These are phyloP conservation scores for Siniperca scherzeri DNA, from an alignment of 2,797 vertebrate genomes.

Conservation along the genomic window DNA sequence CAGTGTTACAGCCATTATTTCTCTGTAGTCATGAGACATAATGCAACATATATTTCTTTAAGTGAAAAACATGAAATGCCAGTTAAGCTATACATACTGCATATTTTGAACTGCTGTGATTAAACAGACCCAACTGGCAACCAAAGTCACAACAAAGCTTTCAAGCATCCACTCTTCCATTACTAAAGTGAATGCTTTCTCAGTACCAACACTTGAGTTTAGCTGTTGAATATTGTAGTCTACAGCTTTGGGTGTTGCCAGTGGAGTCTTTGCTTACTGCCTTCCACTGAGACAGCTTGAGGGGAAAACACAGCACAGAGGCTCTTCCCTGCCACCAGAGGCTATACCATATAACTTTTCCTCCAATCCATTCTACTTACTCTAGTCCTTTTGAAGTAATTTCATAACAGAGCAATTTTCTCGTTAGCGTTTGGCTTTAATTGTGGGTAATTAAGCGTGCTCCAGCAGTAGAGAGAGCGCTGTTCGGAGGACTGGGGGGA, in stretches of 20 bases:
- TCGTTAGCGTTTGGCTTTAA: slow-evolving; percentile 87
- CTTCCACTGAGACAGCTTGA: slow-evolving; percentile 68
- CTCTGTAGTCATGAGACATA: slow-evolving; percentile 23
- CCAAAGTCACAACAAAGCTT: slow-evolving; percentile 44
- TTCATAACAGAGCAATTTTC: slow-evolving; percentile 89
- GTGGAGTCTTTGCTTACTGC: slow-evolving; percentile 74
- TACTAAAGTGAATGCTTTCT: slow-evolving; percentile 58
- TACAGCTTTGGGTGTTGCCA: slow-evolving; percentile 72
- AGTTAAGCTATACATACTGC: not conserved
- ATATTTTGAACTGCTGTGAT: slow-evolving; percentile 21
- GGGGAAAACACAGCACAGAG: slow-evolving; percentile 59
- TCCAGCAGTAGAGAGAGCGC: slow-evolving; percentile 78
- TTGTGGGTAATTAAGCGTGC: slow-evolving; percentile 89
- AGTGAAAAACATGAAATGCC: not conserved
- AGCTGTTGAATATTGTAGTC: slow-evolving; percentile 66
- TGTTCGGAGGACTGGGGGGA: slow-evolving; percentile 81
- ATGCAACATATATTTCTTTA: slow-evolving; percentile 9
- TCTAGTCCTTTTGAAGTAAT: slow-evolving; percentile 83
- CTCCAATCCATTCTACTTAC: slow-evolving; percentile 81
- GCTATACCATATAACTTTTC: slow-evolving; percentile 76
- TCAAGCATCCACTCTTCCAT: slow-evolving; percentile 40
- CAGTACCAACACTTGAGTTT: slow-evolving; percentile 51
- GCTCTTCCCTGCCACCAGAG: slow-evolving; percentile 69
- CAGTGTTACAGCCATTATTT: not conserved
- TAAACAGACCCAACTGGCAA: slow-evolving; percentile 34